These are phyloP conservation scores for Chromis chromis DNA, from an alignment of 2,797 vertebrate species.

Conservation along the genomic window DNA sequence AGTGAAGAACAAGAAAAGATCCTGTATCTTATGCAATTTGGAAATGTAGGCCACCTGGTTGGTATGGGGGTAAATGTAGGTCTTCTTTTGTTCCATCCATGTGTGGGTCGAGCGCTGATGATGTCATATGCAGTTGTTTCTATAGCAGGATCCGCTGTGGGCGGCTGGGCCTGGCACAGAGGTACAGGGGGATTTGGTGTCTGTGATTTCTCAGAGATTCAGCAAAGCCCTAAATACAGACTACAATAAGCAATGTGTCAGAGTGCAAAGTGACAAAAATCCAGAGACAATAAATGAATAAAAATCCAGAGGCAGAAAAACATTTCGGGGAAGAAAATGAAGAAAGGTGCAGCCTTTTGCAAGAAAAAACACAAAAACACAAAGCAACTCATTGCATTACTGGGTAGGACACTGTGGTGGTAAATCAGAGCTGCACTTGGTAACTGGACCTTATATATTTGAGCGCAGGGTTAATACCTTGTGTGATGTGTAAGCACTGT, in stretches of 20 bases:
- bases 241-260: conserved; percentile 41
- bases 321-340: conserved; percentile 7
- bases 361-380: conserved; percentile 18
- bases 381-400: conserved; percentile 32
- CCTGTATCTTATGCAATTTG: conserved; percentile 59
- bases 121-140: conserved; percentile 67
- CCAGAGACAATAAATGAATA: conserved; percentile 21
- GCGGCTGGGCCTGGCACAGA: conserved; percentile 62
- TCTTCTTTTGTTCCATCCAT: conserved; percentile 66
- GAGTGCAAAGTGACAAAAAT: conserved; percentile 35
- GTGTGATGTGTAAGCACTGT: conserved; percentile 46
- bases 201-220: conserved; percentile 46
- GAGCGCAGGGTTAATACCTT: conserved; percentile 39
- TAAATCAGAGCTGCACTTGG: conserved; percentile 21
- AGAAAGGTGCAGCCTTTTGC: conserved; percentile 1
- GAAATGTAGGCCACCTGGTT: conserved; percentile 70
- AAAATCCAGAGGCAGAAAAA: conserved; percentile 28
- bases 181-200: conserved; percentile 52
- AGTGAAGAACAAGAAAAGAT: conserved; percentile 39
- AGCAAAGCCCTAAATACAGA: conserved; percentile 52
- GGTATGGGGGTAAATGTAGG: conserved; percentile 66
- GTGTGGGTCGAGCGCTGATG: conserved; percentile 76
- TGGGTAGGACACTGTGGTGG: conserved; percentile 15
- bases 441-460: conserved; percentile 24
- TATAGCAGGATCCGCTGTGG: conserved; percentile 62